Base-by-base conservation (phyloP, 2,797 vertebrate species). In the Phoxinus dragarum region DNA sequence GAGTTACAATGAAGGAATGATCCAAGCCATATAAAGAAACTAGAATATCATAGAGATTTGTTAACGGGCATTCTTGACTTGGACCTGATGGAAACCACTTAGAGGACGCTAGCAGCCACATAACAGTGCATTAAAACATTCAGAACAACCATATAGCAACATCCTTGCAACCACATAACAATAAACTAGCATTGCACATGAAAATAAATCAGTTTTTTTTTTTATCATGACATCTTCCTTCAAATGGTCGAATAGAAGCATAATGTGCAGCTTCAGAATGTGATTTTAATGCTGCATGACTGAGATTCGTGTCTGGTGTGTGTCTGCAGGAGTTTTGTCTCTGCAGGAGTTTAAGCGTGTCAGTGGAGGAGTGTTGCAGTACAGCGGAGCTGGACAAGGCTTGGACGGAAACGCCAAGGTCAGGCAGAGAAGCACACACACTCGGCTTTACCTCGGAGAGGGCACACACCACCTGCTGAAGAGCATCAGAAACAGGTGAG, bases 381-480 rank as follows among this genome's bases (percentile, higher is more conserved):
- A 92, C 73, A 94, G 93, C 49, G 91, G 92, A 54, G 91, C 86
- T n/a, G 90, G 89, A 12, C 82, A 56, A 49, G 89, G 82, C 40
- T 64, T 67, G 23, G 80, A 85, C 3, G 94, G 94, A 88, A 94
- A 94, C 93, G 95, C 93, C 5, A 94, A 95, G 61, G 90, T 97
- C 89, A 96, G 97, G 80, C 95, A 97, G 80, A 98, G 96, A 86
- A 99, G 95, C 93, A 97, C 96, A 88, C 96, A 98, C 88, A 97
- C 98, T 0, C 98, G 96, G 96, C 96, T 99, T 61, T 97, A 97
- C 94, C 97, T 98, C 89, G 97, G 98, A 0, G 95, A 95, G 23
- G 98, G 97, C 38, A 72, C 85, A 47, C 98, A 99, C 90, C 96
- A 96, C 27, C 94, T 98, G 83, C 95, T 99, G 90, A 96, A 96